A percentile compares a stretch with the other conserved stretches of the same genome.
These are phyloP conservation scores for Acropternis orthonyx DNA, from an alignment of 2,797 vertebrate genomes.

Conservation along the genomic window DNA sequence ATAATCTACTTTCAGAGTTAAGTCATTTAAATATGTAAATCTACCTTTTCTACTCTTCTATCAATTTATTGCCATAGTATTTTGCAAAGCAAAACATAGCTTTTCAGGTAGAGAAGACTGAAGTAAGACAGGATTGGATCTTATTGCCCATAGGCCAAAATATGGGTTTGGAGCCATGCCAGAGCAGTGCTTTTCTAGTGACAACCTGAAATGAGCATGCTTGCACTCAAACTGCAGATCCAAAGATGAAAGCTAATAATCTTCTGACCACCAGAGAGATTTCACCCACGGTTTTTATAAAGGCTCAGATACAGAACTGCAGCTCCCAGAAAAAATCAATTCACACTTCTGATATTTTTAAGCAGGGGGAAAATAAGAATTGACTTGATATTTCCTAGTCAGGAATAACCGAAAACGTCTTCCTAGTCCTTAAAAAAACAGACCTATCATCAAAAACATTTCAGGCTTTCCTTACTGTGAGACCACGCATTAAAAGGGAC, in stretches of 20 bases:
- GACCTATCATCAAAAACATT: neutral
- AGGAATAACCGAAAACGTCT: neutral
- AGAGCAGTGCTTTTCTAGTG: neutral
- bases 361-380: neutral
- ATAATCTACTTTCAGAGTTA: neutral
- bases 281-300: neutral
- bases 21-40: neutral
- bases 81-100: neutral
- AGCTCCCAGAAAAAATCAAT: neutral
- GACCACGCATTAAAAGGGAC: too few relatives aligned
- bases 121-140: neutral
- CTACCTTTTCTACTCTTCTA: neutral
- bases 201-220: neutral
- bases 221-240: neutral
- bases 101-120: neutral
- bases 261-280: neutral
- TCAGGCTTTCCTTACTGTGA: neutral
- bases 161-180: neutral
- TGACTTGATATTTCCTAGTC: neutral
- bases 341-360: neutral
- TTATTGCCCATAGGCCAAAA: neutral
- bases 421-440: neutral
- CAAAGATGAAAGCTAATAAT: neutral
- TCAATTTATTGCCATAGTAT: neutral
- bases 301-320: neutral